Percentiles rank a stretch among this genome's conserved stretches.
These are phyloP conservation scores for Cryptus viduatorius DNA, from an alignment of 2,888 invertebrate species.

Conservation along the genomic window DNA sequence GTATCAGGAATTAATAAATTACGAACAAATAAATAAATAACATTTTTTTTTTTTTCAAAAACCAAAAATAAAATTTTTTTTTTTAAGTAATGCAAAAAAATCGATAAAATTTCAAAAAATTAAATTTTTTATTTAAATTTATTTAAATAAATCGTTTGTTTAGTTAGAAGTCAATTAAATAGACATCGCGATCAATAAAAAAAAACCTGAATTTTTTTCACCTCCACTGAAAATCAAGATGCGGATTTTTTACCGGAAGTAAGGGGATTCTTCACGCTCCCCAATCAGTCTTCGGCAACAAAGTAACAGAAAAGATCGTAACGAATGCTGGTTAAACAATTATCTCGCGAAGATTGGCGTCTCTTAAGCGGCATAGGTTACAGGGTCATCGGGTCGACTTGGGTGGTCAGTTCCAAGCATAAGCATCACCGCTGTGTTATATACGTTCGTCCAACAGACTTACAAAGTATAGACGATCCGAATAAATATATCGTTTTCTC, in stretches of 20 bases:
- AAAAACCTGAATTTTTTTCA: no score
- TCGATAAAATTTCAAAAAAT: no score
- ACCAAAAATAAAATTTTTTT: no score
- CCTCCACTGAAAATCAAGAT: no score
- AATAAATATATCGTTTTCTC: conserved; percentile 30
- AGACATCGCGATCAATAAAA: no score
- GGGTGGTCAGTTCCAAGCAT: conserved; percentile 57
- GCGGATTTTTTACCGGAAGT: neutral
- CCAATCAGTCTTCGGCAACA: neutral
- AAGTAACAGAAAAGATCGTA: neutral
- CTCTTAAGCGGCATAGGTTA: conserved; percentile 34
- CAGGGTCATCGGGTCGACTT: conserved; percentile 35
- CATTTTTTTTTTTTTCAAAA: no score
- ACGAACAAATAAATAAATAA: no score
- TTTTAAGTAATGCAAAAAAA: no score
- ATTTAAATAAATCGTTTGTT: no score
- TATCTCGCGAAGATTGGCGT: conserved; percentile 33
- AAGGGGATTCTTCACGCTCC: conserved; percentile 15
- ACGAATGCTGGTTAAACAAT: conserved; percentile 43
- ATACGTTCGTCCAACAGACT: neutral
- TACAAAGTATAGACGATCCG: conserved; percentile 35
- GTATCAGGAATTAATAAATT: no score
- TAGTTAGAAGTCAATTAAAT: no score
- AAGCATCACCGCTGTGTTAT: conserved; percentile 21
- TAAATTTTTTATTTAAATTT: no score